These are phyloP conservation scores for Tursiops truncatus DNA, from an alignment of 2,113 vertebrate species.

Conservation along the genomic window DNA sequence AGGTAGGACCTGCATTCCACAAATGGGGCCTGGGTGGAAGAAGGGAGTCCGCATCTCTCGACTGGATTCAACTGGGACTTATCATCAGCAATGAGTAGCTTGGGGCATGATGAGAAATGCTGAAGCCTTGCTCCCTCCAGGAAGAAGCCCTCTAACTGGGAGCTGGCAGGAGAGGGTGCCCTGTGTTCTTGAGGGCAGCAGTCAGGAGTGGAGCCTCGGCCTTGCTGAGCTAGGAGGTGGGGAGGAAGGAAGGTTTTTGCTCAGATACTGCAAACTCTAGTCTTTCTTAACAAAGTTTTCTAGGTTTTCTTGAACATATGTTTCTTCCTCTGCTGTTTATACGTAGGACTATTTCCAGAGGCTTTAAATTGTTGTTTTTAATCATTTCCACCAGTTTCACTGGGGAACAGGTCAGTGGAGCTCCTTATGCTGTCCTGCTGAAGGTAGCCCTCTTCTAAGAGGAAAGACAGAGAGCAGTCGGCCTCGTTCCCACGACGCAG, in stretches of 20 bases:
- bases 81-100: not conserved
- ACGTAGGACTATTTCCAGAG: not conserved
- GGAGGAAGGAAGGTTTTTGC: not conserved
- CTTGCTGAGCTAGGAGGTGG: not conserved
- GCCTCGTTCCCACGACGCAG: not conserved
- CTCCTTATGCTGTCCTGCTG: not conserved
- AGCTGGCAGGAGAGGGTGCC: too few species aligned
- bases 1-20: not conserved
- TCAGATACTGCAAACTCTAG: not conserved
- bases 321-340: not conserved
- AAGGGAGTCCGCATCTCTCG: not conserved
- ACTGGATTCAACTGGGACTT: not conserved
- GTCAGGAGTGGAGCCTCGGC: not conserved
- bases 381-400: not conserved
- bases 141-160: not conserved
- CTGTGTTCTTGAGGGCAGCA: not conserved
- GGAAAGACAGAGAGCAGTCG: not conserved
- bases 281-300: not conserved
- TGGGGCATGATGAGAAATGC: not conserved
- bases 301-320: not conserved
- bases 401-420: not conserved
- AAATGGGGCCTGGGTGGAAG: not conserved
- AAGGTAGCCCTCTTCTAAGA: not conserved
- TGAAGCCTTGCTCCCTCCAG: not conserved
- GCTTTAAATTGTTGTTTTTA: not conserved